Evolutionary conservation across 2,113 vertebrate species (phyloP).

Genomic region (Prolemur simus): DNA sequence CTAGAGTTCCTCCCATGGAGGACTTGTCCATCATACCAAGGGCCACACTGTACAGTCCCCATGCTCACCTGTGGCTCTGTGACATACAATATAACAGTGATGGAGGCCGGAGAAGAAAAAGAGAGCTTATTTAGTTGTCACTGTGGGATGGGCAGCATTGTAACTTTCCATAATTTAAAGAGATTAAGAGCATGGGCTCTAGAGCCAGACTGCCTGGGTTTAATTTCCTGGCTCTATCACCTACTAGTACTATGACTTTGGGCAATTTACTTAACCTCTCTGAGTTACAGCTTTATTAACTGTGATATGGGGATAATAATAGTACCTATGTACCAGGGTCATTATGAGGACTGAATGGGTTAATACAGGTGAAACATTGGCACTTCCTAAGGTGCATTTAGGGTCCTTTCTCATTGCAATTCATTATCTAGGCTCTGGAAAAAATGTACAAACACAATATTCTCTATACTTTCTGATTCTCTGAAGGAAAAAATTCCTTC

Average conservation of each 20-base stretch:
- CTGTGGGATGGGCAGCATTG: not conserved
- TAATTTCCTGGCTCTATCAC: constrained; percentile 5
- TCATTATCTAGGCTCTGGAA: constrained; percentile 9
- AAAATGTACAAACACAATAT: constrained; percentile 34
- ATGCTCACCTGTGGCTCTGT: not conserved
- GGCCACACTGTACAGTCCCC: not conserved
- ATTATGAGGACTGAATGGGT: constrained; percentile 7
- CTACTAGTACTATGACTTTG: not conserved
- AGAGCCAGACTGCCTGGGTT: not conserved
- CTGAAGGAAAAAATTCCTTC: constrained; percentile 51
- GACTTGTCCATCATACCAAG: not conserved
- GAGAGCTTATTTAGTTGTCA: not conserved
- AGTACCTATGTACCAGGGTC: not conserved
- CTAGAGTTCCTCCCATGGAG: not conserved
- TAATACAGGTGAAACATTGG: not conserved
- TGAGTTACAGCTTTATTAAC: not conserved
- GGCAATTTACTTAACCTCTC: constrained; percentile 35
- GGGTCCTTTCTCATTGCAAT: not conserved
- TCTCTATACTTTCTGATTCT: constrained; percentile 39
- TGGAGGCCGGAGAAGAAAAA: not conserved
- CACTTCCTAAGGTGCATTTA: not conserved
- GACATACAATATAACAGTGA: not conserved
- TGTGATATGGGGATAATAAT: not conserved
- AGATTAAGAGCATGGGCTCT: not conserved
- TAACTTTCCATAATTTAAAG: not conserved